Base-by-base conservation (phyloP, 1,140 invertebrate genomes). In the Ceratitis capitata region DNA sequence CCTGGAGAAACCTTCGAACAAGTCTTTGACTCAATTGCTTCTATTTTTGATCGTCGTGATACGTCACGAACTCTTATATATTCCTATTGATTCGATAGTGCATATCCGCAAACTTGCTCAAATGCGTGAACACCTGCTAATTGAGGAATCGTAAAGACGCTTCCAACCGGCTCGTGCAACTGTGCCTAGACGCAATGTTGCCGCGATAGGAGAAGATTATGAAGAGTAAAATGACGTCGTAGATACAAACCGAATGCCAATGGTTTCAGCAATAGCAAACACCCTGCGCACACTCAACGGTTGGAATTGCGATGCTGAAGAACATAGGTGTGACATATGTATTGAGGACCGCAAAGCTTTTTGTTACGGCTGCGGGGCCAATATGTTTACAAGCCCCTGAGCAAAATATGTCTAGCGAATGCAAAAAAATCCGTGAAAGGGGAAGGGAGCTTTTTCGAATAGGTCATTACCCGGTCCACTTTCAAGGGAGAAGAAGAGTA, bases 361-460 rank as follows among this genome's bases (percentile, higher is more conserved):
- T 51, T 86, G 58, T 23, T 84, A 84, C 32, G 83, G 85, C 45
- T 86, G 85, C 45, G 83, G 85, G 1, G 45, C 58, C 42, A 85
- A 85, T 19, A 83, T 47, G 51, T 56, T 35, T 86, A 86, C n/a
- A 86, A 86, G 42, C 85, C 85, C 5, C 85, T 84, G 42, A 84
- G 56, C 78, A 35, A 49, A 56, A 86, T 84, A 86, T 35, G 16
- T 61, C 19, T 19, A 10, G 12, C 47, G 9, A 32, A 29, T 26
- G 47, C 19, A 56, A 56, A 56, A 56, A 56, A 51, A 12, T 10
- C 23, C 3, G 51, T 49, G 7, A 84, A 61, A n/a, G 32, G 51
- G 42, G n/a, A n/a, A 26, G 29, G 10, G n/a, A n/a, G n/a, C n/a
- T n/a, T n/a, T n/a, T n/a, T n/a, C n/a, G n/a, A n/a, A n/a, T n/a